Evolutionary conservation across 2,113 vertebrate species (phyloP).

Genomic region (Lota lota): DNA sequence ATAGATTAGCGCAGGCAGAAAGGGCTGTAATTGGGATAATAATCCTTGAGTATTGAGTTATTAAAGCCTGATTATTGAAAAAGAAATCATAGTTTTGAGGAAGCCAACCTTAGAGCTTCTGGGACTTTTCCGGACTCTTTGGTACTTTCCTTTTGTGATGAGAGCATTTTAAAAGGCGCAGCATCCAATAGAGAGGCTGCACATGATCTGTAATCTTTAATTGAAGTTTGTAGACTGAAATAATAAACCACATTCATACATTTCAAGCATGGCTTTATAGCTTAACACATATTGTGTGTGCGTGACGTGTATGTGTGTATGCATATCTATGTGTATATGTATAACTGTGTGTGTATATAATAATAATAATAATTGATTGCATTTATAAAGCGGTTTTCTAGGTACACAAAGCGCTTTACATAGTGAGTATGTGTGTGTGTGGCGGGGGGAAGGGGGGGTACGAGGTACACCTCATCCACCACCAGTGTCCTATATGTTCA

Average conservation of each 20-base stretch:
- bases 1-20: slow-evolving; percentile 45
- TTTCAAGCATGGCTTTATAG: too few relatives aligned
- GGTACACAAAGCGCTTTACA: too few relatives aligned
- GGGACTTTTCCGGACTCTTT: slow-evolving; percentile 7
- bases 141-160: slow-evolving; percentile 12
- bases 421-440: too few relatives aligned
- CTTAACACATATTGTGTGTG: not conserved
- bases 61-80: slow-evolving; percentile 45
- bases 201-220: too few relatives aligned
- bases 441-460: too few relatives aligned
- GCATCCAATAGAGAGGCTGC: too few relatives aligned
- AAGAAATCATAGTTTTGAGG: slow-evolving; percentile 25
- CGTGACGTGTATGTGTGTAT: slow-evolving; percentile 4
- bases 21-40: slow-evolving; percentile 53
- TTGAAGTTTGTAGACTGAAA: too few relatives aligned
- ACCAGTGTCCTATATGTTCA: too few relatives aligned
- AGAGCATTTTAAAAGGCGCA: not conserved
- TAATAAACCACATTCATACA: too few relatives aligned
- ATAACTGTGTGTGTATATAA: not conserved
- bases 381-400: too few relatives aligned
- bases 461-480: too few relatives aligned
- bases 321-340: slow-evolving; percentile 1
- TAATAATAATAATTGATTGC: too few relatives aligned
- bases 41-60: slow-evolving; percentile 46
- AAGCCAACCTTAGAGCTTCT: slow-evolving; percentile 22